A percentile compares a stretch with the other conserved stretches of the same genome.
phyloP scores from a whole-genome alignment of 2,888 invertebrate genomes.

The Dolichopus griseipennis region DNA sequence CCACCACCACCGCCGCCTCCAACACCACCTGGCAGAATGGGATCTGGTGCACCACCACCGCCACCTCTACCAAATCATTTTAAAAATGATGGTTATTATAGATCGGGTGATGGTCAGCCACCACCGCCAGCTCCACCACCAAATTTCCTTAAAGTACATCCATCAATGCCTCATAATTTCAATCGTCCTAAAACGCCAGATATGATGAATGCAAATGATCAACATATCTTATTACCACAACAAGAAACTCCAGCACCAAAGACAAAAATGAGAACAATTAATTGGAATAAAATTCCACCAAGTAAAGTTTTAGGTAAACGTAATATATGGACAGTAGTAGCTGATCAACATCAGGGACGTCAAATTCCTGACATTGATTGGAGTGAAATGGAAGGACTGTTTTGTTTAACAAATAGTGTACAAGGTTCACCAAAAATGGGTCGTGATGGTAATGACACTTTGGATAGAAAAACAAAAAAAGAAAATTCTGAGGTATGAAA shows the following conservation, averaged over 20 bases:
- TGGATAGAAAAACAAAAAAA: slow-evolving; percentile 60
- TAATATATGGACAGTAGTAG: slow-evolving; percentile 89
- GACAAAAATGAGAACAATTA: slow-evolving; percentile 93
- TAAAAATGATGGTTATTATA: slow-evolving; percentile 23
- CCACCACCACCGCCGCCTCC: slow-evolving; percentile 48
- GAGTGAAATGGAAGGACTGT: slow-evolving; percentile 87
- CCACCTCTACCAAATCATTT: slow-evolving; percentile 43
- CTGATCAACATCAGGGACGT: slow-evolving; percentile 72
- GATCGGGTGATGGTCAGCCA: slow-evolving; percentile 23
- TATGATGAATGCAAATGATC: slow-evolving; percentile 24
- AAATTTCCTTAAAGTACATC: slow-evolving; percentile 23
- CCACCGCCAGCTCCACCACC: slow-evolving; percentile 36
- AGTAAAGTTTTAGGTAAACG: slow-evolving; percentile 82
- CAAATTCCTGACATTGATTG: slow-evolving; percentile 83
- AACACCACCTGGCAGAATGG: slow-evolving; percentile 29
- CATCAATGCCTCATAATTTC: slow-evolving; percentile 26
- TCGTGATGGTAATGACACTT: slow-evolving; percentile 41
- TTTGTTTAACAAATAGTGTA: slow-evolving; percentile 65
- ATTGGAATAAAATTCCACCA: slow-evolving; percentile 95
- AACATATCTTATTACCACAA: slow-evolving; percentile 61
- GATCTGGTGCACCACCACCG: slow-evolving; percentile 41
- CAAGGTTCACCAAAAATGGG: slow-evolving; percentile 50
- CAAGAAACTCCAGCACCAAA: slow-evolving; percentile 90
- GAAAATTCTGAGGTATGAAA: slow-evolving; percentile 63
- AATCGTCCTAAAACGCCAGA: slow-evolving; percentile 29